These are phyloP conservation scores for Rhimphoctona megacephalus DNA, from an alignment of 2,888 invertebrate genomes.

Conservation along the genomic window DNA sequence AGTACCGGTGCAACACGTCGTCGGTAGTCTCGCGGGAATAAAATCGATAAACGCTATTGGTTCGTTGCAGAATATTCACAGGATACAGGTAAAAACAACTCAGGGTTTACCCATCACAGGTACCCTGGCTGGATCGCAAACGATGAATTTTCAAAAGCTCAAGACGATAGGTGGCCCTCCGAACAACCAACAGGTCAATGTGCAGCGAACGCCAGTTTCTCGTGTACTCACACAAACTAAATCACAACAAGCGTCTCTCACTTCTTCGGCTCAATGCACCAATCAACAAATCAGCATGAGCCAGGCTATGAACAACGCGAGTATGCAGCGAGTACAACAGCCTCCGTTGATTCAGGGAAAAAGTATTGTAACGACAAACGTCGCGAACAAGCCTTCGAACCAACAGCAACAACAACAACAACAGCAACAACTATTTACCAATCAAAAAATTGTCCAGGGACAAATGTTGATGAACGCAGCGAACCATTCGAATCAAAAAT, in stretches of 20 bases:
- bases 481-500: constrained; percentile 74
- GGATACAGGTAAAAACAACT: constrained; percentile 76
- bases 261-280: constrained; percentile 60
- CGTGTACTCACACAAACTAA: constrained; percentile 76
- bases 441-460: constrained; percentile 75
- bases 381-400: constrained; percentile 60
- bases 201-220: constrained; percentile 74
- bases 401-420: constrained; percentile 47
- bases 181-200: constrained; percentile 67
- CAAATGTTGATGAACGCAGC: constrained; percentile 66
- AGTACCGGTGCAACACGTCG: constrained; percentile 68
- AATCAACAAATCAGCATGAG: constrained; percentile 74
- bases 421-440: constrained; percentile 70
- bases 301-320: constrained; percentile 75
- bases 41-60: constrained; percentile 73
- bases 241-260: constrained; percentile 72
- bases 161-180: constrained; percentile 72
- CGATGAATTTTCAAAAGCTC: constrained; percentile 77
- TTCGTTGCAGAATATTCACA: constrained; percentile 76
- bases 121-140: constrained; percentile 70
- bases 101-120: constrained; percentile 68
- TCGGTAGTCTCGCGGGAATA: constrained; percentile 69
- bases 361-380: constrained; percentile 65
- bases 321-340: constrained; percentile 75
- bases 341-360: constrained; percentile 69